Evolutionary conservation across 2,797 vertebrate species (phyloP), one percentile per base, ranked within the genome.

Genomic region (Tinamus major): DNA sequence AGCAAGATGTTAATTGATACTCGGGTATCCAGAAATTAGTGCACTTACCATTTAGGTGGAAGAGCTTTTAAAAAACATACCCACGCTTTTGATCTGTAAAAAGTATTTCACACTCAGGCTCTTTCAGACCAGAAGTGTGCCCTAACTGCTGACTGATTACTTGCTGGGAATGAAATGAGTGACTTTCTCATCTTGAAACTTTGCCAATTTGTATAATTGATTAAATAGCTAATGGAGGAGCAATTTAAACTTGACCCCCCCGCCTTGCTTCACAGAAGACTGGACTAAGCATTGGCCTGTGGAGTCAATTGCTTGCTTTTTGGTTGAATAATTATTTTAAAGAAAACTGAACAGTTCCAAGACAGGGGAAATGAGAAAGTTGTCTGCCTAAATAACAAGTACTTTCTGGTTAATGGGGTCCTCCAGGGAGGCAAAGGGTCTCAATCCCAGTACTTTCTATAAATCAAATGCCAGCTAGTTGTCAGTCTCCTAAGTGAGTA

Each of bases 251-350:
- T 37, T 87, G 93, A 85, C 65, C 87, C 49, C 44, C 23, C 42
- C 41, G 39, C 23, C 33, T 89, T 94, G 78, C 65, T 89, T 85
- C 81, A 83, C 65, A 80, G 70, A 80, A 85, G 35, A 94, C 62
- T 80, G 35, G 81, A n/a, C 68, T 92, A 89, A 65, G 21, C 65
- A 46, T 59, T 71, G 79, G 79, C 85, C 79, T 85, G 33, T 63
- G 58, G 42, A 93, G 65, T 82, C 79, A 94, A 72, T 92, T 89
- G 41, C 80, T 82, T 87, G 64, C 85, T 88, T n/a, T 94, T 88
- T 95, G 87, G 59, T 77, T 81, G 74, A 93, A 92, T 93, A 95
- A 96, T 95, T 91, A 96, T 90, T 96, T 94, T 68, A 96, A 91
- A 91, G 56, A 67, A 92, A 93, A 88, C 48, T 26, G 24, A 79